Evolutionary conservation across 2,888 invertebrate genomes (phyloP).

Genomic region (Acrobasis consociella): DNA sequence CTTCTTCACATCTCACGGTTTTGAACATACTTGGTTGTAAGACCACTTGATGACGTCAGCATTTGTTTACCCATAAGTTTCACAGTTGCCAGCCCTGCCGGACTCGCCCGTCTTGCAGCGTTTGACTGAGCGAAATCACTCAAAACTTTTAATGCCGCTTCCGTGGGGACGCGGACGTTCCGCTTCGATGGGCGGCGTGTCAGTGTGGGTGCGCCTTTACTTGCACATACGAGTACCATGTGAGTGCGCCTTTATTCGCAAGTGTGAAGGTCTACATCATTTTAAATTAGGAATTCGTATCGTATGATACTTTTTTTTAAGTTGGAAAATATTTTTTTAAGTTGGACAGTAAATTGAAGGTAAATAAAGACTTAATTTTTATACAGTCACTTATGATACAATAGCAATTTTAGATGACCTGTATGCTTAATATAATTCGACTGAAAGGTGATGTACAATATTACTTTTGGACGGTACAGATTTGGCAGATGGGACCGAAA

Average conservation of each 20-base stretch:
- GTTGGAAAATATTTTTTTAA: slow-evolving; percentile 12
- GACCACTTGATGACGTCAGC: too few species aligned
- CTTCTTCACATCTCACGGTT: too few species aligned
- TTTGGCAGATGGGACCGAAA: too few species aligned
- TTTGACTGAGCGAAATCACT: slow-evolving; percentile 81
- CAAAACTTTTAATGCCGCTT: slow-evolving; percentile 81
- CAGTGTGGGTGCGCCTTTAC: slow-evolving; percentile 52
- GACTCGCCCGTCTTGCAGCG: slow-evolving; percentile 73
- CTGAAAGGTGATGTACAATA: too few species aligned
- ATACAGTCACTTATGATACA: too few species aligned
- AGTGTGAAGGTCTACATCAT: not conserved
- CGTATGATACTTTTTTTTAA: too few species aligned
- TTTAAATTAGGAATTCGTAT: slow-evolving; percentile 17
- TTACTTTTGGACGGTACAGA: too few species aligned
- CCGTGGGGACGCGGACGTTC: slow-evolving; percentile 61
- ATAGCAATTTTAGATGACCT: too few species aligned
- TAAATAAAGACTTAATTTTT: too few species aligned
- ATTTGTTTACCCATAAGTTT: not conserved
- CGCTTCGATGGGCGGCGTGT: slow-evolving; percentile 43
- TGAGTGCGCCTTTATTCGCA: not conserved
- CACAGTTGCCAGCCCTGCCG: slow-evolving; percentile 33
- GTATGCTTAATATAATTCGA: too few species aligned
- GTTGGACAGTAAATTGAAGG: not conserved
- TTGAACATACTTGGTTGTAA: too few species aligned
- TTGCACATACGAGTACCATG: slow-evolving; percentile 28